phyloP scores from a whole-genome alignment of 2,888 invertebrate species.

The Saturnia japonica region DNA sequence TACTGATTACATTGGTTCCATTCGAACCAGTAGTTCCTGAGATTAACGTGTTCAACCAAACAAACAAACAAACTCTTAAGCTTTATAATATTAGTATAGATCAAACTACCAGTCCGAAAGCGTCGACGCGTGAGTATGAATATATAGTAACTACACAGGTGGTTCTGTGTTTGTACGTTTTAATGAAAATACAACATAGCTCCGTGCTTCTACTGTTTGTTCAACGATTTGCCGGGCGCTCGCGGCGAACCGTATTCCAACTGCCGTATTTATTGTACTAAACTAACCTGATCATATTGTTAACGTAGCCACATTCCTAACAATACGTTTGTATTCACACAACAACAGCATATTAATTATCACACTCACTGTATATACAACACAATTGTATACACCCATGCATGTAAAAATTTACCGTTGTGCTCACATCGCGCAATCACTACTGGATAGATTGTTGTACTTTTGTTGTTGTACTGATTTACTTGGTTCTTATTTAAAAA shows the following conservation, averaged over 20 bases:
- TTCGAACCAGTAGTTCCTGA: too few species aligned
- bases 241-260: slow-evolving; percentile 9
- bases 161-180: slow-evolving; percentile 41
- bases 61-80: too few species aligned
- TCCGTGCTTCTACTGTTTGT: slow-evolving; percentile 40
- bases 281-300: not conserved
- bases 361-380: not conserved
- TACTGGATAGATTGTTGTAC: too few species aligned
- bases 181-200: slow-evolving; percentile 55
- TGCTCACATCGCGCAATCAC: too few species aligned
- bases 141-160: slow-evolving; percentile 28
- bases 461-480: too few species aligned
- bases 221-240: slow-evolving; percentile 26
- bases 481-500: too few species aligned
- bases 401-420: not conserved
- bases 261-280: slow-evolving; percentile 1
- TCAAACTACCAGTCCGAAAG: not conserved
- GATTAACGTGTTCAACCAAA: too few species aligned
- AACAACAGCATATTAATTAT: not conserved
- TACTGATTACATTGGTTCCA: too few species aligned
- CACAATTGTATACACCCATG: not conserved
- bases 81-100: too few species aligned
- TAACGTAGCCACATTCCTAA: not conserved
- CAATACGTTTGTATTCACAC: not conserved
- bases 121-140: not conserved